phyloP scores from a whole-genome alignment of 2,888 invertebrate genomes.

The Cheilosia pagana region DNA sequence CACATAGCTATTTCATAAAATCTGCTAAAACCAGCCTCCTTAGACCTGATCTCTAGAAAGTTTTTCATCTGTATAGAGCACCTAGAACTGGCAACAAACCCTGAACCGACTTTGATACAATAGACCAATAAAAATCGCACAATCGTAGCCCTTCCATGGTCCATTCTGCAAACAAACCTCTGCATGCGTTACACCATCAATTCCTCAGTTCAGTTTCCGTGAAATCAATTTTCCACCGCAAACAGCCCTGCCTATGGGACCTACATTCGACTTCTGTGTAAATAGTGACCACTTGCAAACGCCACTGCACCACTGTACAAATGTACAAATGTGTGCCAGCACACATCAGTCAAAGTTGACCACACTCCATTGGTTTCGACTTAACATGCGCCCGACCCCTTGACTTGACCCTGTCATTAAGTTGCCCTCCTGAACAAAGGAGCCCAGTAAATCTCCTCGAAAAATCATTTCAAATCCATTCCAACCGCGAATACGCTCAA shows the following conservation, averaged over 20 bases:
- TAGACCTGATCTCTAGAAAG: no score
- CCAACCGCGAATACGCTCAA: constrained; percentile 69
- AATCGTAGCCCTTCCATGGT: no score
- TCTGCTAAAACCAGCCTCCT: no score
- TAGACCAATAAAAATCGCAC: no score
- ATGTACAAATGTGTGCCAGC: not conserved
- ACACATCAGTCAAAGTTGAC: constrained; percentile 62
- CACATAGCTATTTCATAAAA: no score
- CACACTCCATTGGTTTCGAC: constrained; percentile 35
- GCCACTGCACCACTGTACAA: constrained; percentile 39
- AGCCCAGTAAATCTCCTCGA: constrained; percentile 48
- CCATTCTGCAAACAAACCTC: no score
- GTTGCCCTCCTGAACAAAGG: constrained; percentile 42
- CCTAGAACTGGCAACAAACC: no score
- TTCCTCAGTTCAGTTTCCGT: not conserved
- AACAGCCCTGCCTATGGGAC: not conserved
- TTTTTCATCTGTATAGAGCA: no score
- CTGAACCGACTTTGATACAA: no score
- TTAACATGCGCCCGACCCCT: constrained; percentile 35
- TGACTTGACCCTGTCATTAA: constrained; percentile 64
- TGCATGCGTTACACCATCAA: no score
- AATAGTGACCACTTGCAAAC: constrained; percentile 15
- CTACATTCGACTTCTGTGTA: not conserved
- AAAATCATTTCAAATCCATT: constrained; percentile 64
- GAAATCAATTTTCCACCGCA: constrained; percentile 2